Conservation (phyloP, 2,797 vertebrate genomes). For the Lithobates sylvaticus region DNA sequence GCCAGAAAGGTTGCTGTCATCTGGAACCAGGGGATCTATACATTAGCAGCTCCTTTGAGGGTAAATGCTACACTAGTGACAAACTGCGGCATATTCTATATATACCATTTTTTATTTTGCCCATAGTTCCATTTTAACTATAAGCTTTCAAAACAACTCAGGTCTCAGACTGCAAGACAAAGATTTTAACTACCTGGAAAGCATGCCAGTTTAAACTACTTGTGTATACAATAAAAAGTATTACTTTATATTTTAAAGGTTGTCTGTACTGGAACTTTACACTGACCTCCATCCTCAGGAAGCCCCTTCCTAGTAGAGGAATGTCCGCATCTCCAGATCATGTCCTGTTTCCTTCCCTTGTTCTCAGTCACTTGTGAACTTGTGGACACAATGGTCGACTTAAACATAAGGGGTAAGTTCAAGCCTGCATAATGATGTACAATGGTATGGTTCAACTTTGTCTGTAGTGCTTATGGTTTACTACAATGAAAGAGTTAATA, state of each 20-base stretch:
- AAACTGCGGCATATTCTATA: too few species aligned
- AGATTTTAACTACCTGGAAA: neutral
- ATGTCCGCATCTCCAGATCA: constrained; percentile 67
- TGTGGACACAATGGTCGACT: neutral
- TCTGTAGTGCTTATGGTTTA: too few species aligned
- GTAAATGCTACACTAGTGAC: too few species aligned
- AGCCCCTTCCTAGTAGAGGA: constrained; percentile 55
- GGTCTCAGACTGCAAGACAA: too few species aligned
- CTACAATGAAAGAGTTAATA: too few species aligned
- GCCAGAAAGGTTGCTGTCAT: too few species aligned
- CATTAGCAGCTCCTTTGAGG: too few species aligned
- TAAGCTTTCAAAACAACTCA: too few species aligned
- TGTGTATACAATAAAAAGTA: neutral
- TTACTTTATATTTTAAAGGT: neutral
- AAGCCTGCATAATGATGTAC: neutral
- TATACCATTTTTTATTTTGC: too few species aligned
- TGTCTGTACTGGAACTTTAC: neutral
- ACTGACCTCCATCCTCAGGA: constrained; percentile 64
- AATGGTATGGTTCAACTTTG: neutral
- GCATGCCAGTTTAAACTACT: neutral
- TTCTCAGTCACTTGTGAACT: constrained; percentile 14
- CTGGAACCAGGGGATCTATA: too few species aligned
- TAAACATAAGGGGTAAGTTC: constrained; percentile 35
- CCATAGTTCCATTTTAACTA: too few species aligned
- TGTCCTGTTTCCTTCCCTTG: constrained; percentile 30